Percentiles rank a stretch among this genome's conserved stretches.
phyloP scores from a whole-genome alignment of 2,797 vertebrate species.

The Muscicapa comitata region DNA sequence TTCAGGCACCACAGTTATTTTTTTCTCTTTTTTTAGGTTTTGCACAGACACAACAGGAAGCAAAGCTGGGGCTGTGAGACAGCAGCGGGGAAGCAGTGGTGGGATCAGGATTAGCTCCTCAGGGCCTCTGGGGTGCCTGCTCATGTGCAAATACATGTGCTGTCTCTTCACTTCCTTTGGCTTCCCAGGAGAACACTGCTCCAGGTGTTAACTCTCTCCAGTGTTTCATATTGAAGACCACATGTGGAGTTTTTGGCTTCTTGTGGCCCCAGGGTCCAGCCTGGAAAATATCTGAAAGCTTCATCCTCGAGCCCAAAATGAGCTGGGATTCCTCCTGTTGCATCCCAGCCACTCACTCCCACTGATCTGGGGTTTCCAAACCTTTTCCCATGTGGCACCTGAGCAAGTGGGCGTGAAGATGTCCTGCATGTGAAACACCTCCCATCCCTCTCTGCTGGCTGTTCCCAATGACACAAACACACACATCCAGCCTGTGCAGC shows the following conservation, averaged over 20 bases:
- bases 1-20: conserved; percentile 18
- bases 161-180: not conserved
- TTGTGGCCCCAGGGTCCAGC: not conserved
- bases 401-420: not conserved
- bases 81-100: not conserved
- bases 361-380: not conserved
- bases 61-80: not conserved
- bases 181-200: not conserved
- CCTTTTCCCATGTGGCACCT: not conserved
- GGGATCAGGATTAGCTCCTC: not conserved
- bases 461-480: not conserved
- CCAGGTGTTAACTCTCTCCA: not conserved
- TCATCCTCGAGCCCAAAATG: not conserved
- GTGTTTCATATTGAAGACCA: not conserved
- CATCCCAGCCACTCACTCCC: not conserved
- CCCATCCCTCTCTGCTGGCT: not conserved
- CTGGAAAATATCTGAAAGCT: not conserved
- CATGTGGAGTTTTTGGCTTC: not conserved
- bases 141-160: not conserved
- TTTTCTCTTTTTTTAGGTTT: conserved; percentile 54
- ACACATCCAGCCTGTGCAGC: not conserved
- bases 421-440: not conserved
- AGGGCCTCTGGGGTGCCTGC: not conserved
- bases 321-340: not conserved
- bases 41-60: conserved; percentile 63